Base-by-base conservation (phyloP, 2,888 invertebrate species). In the Unio pictorum region DNA sequence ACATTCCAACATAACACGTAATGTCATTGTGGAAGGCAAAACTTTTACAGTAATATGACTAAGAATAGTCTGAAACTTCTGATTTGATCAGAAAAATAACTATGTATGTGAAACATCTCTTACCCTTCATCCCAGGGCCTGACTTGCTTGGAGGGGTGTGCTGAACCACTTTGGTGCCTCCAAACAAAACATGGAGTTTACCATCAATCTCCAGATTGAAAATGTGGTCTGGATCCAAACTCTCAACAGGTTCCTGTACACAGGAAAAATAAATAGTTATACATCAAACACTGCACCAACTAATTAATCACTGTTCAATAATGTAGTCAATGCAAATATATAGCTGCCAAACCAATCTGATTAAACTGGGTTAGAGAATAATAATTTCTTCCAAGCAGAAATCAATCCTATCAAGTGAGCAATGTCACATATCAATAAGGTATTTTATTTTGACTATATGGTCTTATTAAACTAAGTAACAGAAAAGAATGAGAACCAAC, bases 101-200 rank as follows among this genome's bases (percentile, higher is more conserved):
- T 20, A 1, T 18, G 20, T 7, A 20, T 26, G 15, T 18, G 6
- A 6, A n/a, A 54, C 1, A 26, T 61, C 11, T 59, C 58, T 64
- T 84, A 93, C 93, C 92, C 91, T 93, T 91, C 15, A 97, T 92
- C 0, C 94, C 94, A 58, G 94, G 92, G 28, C 94, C 93, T 30
- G 93, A 93, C 92, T 98, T 98, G 78, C 93, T 93, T 1, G 99
- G 98, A 8, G 98, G 93, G 0, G 98, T 96, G 90, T 99, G 98
- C 90, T 99, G 99, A 1, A 99, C 96, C 64, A 99, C 95, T 92
- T 97, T 98, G 0, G 99, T 99, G 8, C 99, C 99, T 57, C 98
- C 99, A 59, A 98, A 99, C 58, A 99, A 92, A 74, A 97, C 93
- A 89, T 98, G 97, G 20, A 99, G 92, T 91, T 98, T 97, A 30